Conservation (phyloP, 2,113 vertebrate genomes). For the Micronycteris hirsuta region DNA sequence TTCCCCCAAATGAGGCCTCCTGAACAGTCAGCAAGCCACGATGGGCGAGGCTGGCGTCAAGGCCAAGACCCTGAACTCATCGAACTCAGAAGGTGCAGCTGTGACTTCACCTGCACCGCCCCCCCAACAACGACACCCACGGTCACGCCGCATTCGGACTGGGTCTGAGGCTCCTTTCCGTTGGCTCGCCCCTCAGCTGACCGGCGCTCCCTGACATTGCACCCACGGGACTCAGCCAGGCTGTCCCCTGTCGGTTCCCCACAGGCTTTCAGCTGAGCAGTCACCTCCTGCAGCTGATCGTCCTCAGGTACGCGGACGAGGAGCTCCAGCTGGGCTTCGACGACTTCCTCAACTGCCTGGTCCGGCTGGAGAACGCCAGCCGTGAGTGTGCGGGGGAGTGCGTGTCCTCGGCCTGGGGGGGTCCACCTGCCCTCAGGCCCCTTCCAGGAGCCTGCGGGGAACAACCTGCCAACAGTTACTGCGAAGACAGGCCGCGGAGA, state of each 20-base stretch:
- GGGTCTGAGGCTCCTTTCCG: neutral
- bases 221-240: accelerated
- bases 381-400: conserved; percentile 80
- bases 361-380: conserved; percentile 93
- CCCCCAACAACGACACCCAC: accelerated
- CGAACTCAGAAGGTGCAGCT: neutral
- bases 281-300: conserved; percentile 88
- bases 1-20: neutral
- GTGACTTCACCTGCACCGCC: neutral
- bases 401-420: neutral
- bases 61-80: neutral
- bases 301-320: conserved; percentile 87
- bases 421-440: no score
- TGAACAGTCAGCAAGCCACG: neutral
- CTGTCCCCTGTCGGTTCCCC: neutral
- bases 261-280: conserved; percentile 90
- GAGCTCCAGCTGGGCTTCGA: conserved; percentile 90
- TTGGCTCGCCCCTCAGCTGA: no score
- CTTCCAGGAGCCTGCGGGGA: accelerated
- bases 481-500: neutral
- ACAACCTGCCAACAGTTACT: neutral
- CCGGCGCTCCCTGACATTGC: accelerated
- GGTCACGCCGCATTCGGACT: accelerated
- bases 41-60: accelerated
- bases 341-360: conserved; percentile 93